phyloP scores from a whole-genome alignment of 2,888 invertebrate genomes.

The Bruchidius siliquastri region DNA sequence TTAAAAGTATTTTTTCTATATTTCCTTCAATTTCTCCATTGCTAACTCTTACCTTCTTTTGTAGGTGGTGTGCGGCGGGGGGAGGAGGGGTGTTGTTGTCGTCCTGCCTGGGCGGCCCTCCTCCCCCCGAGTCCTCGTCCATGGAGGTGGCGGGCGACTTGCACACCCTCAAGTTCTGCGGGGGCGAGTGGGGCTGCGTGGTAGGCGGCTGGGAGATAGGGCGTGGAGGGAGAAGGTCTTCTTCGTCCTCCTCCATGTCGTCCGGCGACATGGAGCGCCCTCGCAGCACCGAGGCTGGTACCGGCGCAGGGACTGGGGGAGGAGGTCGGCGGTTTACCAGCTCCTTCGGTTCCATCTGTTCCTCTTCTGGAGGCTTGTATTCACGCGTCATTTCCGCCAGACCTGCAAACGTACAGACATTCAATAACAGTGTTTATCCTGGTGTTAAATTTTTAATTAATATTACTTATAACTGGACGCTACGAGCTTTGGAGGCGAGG shows the following conservation, averaged over 20 bases:
- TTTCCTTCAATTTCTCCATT: too few species aligned
- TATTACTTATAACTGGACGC: too few species aligned
- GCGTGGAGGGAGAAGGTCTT: conserved; percentile 19
- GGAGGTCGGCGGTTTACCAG: conserved; percentile 33
- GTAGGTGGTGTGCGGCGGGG: background rate
- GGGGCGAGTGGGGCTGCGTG: conserved; percentile 17
- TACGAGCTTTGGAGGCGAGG: too few species aligned
- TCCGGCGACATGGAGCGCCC: conserved; percentile 19
- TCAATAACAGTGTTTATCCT: too few species aligned
- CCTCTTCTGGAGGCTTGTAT: conserved; percentile 42
- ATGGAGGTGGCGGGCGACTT: conserved; percentile 25
- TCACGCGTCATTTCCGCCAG: conserved; percentile 80
- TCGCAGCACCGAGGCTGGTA: background rate
- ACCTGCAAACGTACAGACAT: conserved; percentile 47
- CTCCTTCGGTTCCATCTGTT: conserved; percentile 47
- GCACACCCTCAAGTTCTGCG: conserved; percentile 29
- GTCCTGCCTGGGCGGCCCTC: conserved; percentile 2
- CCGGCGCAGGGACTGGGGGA: background rate
- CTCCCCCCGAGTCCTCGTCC: background rate
- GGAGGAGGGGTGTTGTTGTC: background rate
- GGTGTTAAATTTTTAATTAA: too few species aligned
- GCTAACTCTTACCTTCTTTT: conserved; percentile 2
- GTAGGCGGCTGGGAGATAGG: conserved; percentile 1
- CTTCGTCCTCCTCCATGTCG: conserved; percentile 16
- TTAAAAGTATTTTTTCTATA: too few species aligned